Evolutionary conservation across 2,888 invertebrate genomes (phyloP), one percentile per base, ranked within the genome.

Genomic region (Synergus itoensis): DNA sequence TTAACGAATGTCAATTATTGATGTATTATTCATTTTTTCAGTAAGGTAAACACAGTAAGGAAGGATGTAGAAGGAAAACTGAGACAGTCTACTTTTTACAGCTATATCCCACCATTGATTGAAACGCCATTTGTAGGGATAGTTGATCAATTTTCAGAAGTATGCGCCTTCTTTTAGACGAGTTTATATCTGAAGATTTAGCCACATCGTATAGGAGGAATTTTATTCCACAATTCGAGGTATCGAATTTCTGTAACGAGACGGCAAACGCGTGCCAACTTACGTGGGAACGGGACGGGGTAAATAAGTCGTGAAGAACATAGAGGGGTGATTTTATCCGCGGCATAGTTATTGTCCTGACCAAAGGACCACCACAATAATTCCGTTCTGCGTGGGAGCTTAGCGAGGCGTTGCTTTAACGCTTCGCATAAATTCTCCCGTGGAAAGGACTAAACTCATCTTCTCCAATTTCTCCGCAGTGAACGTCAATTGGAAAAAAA

Each of bases 381-480:
- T 81, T 81, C 77, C 76, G 62, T 80, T 81, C 60, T 62, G 81
- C 78, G 83, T 81, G 76, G 81, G 83, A 77, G 81, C 78, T 79
- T 78, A 79, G 77, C 79, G 80, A 82, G 81, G 78, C 79, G 76
- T 82, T 78, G 77, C 77, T 79, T 75, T 78, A 77, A 77, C 80
- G 79, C 79, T 83, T 81, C 79, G 81, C 79, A 83, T 83, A 83
- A 83, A 83, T 83, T 81, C 80, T 79, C 57, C 36, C 36, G 77
- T 43, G 53, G 77, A 79, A 82, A 80, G 81, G 77, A 81, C 79
- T 76, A 64, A 83, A 82, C 79, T 81, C 28, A 3, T 28, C 79
- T 81, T 83, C 83, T 83, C 83, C 80, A 80, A 83, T 83, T 83
- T 83, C 83, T 80, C 73, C 75, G 79, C 79, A 81, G 81, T 83